A percentile compares a stretch with the other conserved stretches of the same genome.
Conservation (phyloP, 2,888 invertebrate species). For the Drosophila stalkeri region DNA sequence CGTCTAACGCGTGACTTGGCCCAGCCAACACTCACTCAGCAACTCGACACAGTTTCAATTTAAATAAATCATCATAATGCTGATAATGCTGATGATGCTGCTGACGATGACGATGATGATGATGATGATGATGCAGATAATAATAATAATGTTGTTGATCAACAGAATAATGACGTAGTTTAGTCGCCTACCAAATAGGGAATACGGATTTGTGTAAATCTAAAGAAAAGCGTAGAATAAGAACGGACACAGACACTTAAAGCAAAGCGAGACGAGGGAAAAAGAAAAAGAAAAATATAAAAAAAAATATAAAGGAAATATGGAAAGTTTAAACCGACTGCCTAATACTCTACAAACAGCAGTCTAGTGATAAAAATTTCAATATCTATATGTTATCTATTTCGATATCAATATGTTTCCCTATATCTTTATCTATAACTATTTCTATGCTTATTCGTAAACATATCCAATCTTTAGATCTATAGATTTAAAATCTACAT, state of each 20-base stretch:
- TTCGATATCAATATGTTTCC: neutral
- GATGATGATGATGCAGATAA: slow-evolving; percentile 17
- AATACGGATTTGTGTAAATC: slow-evolving; percentile 27
- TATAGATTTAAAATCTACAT: too few relatives aligned
- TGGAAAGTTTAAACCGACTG: neutral
- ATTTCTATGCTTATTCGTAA: neutral
- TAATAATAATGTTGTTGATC: slow-evolving; percentile 15
- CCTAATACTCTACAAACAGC: neutral
- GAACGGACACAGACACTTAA: slow-evolving; percentile 61
- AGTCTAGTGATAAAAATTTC: too few relatives aligned
- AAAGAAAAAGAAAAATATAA: slow-evolving; percentile 11
- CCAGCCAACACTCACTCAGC: slow-evolving; percentile 29
- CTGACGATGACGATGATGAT: slow-evolving; percentile 3
- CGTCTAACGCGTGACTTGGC: slow-evolving; percentile 47
- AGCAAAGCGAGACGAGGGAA: neutral
- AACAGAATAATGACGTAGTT: slow-evolving; percentile 31
- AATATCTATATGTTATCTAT: neutral
- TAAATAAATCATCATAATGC: slow-evolving; percentile 69
- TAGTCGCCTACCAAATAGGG: slow-evolving; percentile 35
- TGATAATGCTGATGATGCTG: neutral
- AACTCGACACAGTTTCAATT: slow-evolving; percentile 67
- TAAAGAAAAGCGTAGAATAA: slow-evolving; percentile 7
- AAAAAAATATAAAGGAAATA: neutral
- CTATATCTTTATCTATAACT: neutral
- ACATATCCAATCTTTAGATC: too few relatives aligned